Percentiles rank a stretch among this genome's conserved stretches.
These are phyloP conservation scores for Iselma pallidipennis DNA, from an alignment of 2,888 invertebrate genomes.

Conservation along the genomic window DNA sequence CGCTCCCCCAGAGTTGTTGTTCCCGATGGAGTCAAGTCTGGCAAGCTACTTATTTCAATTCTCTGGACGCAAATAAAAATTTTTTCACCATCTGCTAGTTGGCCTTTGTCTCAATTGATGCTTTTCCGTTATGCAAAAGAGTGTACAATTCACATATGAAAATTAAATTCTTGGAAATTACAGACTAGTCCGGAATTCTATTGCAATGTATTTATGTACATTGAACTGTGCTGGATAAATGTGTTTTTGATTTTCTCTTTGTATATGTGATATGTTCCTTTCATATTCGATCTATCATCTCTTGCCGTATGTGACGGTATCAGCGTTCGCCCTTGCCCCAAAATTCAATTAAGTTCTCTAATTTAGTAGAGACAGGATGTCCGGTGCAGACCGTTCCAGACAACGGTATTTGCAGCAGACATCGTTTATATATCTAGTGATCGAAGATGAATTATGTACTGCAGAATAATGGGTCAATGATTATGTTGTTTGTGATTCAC, in stretches of 20 bases:
- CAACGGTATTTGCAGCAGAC: slow-evolving; percentile 23
- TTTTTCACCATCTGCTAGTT: slow-evolving; percentile 31
- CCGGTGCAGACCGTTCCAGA: slow-evolving; percentile 28
- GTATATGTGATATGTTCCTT: too few relatives aligned
- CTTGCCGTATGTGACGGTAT: slow-evolving; percentile 27
- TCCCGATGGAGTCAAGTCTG: slow-evolving; percentile 40
- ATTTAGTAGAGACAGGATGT: slow-evolving; percentile 30
- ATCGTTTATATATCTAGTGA: slow-evolving; percentile 24
- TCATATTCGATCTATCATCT: neutral
- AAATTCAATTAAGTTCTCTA: slow-evolving; percentile 30
- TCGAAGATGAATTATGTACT: slow-evolving; percentile 28
- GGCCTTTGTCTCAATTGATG: neutral
- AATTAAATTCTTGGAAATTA: too few relatives aligned
- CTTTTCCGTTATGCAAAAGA: too few relatives aligned
- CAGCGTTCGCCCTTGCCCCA: slow-evolving; percentile 16
- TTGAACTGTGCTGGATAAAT: too few relatives aligned
- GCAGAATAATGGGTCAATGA: slow-evolving; percentile 22
- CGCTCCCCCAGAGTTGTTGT: slow-evolving; percentile 44
- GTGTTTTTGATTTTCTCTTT: too few relatives aligned
- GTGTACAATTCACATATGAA: too few relatives aligned
- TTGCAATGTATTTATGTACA: too few relatives aligned
- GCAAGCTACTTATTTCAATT: slow-evolving; percentile 40
- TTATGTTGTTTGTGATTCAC: slow-evolving; percentile 5
- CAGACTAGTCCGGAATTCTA: too few relatives aligned
- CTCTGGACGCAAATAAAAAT: slow-evolving; percentile 39